phyloP scores from a whole-genome alignment of 2,797 vertebrate genomes.

The Sebastes elongatus region DNA sequence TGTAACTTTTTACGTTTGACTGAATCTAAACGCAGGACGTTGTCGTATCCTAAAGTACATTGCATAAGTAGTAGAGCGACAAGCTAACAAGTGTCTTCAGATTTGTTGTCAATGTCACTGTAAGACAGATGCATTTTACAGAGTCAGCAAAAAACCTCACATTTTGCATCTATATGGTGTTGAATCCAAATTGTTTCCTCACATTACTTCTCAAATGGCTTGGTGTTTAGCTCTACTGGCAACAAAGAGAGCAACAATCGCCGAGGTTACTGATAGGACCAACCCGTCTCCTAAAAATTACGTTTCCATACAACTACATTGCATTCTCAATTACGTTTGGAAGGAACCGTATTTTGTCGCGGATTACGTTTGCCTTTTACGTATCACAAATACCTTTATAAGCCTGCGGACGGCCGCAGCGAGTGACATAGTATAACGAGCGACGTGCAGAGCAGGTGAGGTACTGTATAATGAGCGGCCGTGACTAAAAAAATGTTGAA shows the following conservation, averaged over 20 bases:
- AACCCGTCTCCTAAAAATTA: no score
- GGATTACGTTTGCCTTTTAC: fast-evolving
- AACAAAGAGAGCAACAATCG: not conserved
- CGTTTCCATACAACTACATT: no score
- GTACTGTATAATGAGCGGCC: no score
- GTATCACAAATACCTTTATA: no score
- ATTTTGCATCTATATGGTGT: not conserved
- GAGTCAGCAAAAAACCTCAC: not conserved
- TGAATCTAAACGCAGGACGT: not conserved
- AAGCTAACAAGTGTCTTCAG: not conserved
- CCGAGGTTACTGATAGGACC: not conserved
- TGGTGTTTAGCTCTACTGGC: not conserved
- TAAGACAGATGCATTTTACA: not conserved
- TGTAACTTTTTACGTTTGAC: not conserved
- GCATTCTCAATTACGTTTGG: no score
- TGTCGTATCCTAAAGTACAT: not conserved
- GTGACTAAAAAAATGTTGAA: no score
- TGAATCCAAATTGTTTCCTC: not conserved
- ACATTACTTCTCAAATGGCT: not conserved
- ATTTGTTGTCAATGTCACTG: not conserved
- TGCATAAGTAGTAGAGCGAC: not conserved
- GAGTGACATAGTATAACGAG: no score
- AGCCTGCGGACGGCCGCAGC: no score
- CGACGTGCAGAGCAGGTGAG: no score
- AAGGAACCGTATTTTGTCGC: no score